Conservation (phyloP, 2,797 vertebrate genomes). For the Ptychadena robeensis region DNA sequence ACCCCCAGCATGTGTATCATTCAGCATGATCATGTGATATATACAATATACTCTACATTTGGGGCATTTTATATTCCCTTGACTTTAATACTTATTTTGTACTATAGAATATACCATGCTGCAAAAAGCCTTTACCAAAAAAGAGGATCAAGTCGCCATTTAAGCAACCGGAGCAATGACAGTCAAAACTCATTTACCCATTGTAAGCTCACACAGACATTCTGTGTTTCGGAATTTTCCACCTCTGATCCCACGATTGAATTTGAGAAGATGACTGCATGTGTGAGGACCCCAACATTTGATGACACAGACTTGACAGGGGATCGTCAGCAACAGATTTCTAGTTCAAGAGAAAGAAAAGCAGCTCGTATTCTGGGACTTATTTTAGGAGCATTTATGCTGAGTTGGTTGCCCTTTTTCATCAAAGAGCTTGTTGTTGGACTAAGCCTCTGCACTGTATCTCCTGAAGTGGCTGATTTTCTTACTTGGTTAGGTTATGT, state of each 20-base stretch:
- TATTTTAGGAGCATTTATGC: slow-evolving; percentile 88
- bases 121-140: slow-evolving; percentile 90
- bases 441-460: slow-evolving; percentile 76
- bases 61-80: slow-evolving; percentile 91
- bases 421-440: slow-evolving; percentile 87
- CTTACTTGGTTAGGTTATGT: slow-evolving; percentile 90
- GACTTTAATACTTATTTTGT: slow-evolving; percentile 86
- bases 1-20: slow-evolving; percentile 79
- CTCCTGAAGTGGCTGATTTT: slow-evolving; percentile 80
- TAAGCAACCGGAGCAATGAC: slow-evolving; percentile 82
- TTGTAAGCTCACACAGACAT: slow-evolving; percentile 81
- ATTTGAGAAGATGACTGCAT: slow-evolving; percentile 74
- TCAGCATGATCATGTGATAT: slow-evolving; percentile 85
- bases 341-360: slow-evolving; percentile 82
- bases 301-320: slow-evolving; percentile 75
- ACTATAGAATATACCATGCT: slow-evolving; percentile 85
- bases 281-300: slow-evolving; percentile 73
- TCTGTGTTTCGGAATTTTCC: slow-evolving; percentile 83
- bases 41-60: slow-evolving; percentile 87
- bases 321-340: slow-evolving; percentile 83
- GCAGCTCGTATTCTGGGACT: slow-evolving; percentile 87
- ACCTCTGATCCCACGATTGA: slow-evolving; percentile 79
- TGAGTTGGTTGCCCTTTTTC: slow-evolving; percentile 92
- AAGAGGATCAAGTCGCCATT: slow-evolving; percentile 84
- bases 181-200: slow-evolving; percentile 84